Evolutionary conservation across 2,888 invertebrate species (phyloP), one percentile per base, ranked within the genome.

Genomic region (Ochlodes sylvanus): DNA sequence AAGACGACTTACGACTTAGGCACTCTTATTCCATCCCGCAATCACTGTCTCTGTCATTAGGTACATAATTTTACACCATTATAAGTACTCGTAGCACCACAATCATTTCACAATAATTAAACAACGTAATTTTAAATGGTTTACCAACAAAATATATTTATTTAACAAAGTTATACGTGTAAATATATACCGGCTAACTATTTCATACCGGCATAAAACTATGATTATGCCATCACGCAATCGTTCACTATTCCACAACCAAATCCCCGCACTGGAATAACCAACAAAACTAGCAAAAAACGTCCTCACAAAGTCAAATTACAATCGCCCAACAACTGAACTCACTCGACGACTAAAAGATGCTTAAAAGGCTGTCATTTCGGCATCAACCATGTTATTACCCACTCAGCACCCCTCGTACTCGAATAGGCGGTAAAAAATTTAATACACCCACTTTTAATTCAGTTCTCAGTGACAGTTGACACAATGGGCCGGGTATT

Each of bases 361-460:
- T 81, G 78, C 79, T 78, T 82, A 85, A 85, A 86, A 78, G 80
- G 78, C 79, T 89, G 89, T 88, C 90, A 88, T 85, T 88, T 73
- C 71, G 72, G 71, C 75, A 73, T 47, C 73, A 74, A 84, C 85
- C 81, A 74, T 78, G 79, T 87, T 86, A 90, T 91, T 91, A 90
- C 75, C 84, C 89, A 84, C 87, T 89, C 86, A 79, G 77, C 76
- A 82, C 88, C 88, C 89, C 81, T 73, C 79, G 77, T 70, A 63
- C 66, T 69, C 73, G 75, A 79, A 81, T 79, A 77, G 79, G 83
- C 81, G 81, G 82, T 73, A 81, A 82, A 86, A 85, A 81, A 79
- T 74, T 63, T 74, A 82, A 85, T 86, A 88, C 91, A 87, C 92
- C 92, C 90, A 91, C 90, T 91, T 92, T 88, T 87, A 85, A 87